Conservation (phyloP, 2,888 invertebrate genomes). For the Hemicrepidius hirtus region DNA sequence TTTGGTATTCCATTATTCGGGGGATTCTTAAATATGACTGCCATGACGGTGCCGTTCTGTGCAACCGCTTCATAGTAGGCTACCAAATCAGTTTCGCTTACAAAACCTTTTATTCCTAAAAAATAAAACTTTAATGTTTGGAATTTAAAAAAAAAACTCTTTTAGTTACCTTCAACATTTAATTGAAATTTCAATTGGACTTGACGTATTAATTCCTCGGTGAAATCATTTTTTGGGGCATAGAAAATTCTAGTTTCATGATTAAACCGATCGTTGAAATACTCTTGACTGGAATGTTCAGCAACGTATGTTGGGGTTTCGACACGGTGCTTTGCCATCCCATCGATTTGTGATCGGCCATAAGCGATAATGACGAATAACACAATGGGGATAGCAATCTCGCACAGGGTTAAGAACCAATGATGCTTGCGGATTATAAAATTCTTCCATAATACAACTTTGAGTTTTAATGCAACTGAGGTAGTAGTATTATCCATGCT, state of each 20-base stretch:
- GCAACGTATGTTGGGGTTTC: constrained; percentile 61
- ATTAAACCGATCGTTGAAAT: constrained; percentile 55
- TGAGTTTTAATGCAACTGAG: constrained; percentile 59
- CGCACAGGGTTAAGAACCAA: constrained; percentile 66
- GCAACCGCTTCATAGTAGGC: constrained; percentile 58
- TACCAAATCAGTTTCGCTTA: constrained; percentile 60
- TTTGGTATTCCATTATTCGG: constrained; percentile 50
- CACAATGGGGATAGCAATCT: constrained; percentile 65
- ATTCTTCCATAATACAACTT: constrained; percentile 68
- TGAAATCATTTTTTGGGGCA: constrained; percentile 64
- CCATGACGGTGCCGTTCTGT: constrained; percentile 57
- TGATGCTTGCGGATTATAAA: constrained; percentile 66
- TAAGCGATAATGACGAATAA: constrained; percentile 68
- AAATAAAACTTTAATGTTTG: too few species aligned
- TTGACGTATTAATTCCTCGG: constrained; percentile 62
- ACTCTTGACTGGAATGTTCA: constrained; percentile 37
- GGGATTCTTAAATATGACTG: constrained; percentile 63
- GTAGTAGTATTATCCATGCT: constrained; percentile 38
- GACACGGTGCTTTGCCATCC: constrained; percentile 64
- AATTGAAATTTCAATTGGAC: constrained; percentile 64
- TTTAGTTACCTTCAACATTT: constrained; percentile 63
- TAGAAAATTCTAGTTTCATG: constrained; percentile 59
- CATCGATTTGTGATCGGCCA: constrained; percentile 65
- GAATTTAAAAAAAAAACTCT: too few species aligned
- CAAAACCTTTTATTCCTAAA: constrained; percentile 63